These are phyloP conservation scores for Cylas formicarius DNA, from an alignment of 1,140 invertebrate genomes.

Conservation along the genomic window DNA sequence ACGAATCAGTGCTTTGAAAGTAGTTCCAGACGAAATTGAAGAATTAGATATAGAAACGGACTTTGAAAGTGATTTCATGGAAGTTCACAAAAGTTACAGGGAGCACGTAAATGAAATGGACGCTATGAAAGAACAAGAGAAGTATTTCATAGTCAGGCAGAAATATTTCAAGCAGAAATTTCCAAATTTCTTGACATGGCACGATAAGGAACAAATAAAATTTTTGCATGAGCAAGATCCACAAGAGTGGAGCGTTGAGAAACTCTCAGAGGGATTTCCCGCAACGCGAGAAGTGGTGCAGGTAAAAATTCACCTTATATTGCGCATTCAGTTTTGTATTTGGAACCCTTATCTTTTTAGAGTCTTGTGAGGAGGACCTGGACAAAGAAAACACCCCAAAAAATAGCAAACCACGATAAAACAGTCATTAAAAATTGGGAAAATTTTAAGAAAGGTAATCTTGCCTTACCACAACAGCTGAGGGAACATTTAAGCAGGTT, in stretches of 20 bases:
- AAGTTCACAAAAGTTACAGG: conserved; percentile 37
- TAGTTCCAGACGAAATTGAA: conserved; percentile 20
- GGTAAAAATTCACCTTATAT: conserved; percentile 26
- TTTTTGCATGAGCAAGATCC: conserved; percentile 59
- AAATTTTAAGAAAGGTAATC: conserved; percentile 48
- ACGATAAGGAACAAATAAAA: conserved; percentile 75
- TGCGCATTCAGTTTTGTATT: background rate
- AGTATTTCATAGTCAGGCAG: conserved; percentile 55
- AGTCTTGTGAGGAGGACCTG: conserved; percentile 58
- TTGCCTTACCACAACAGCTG: conserved; percentile 46
- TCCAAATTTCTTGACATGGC: conserved; percentile 71
- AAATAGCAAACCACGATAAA: conserved; percentile 56
- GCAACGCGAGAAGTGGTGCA: conserved; percentile 55
- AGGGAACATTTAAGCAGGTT: conserved; percentile 60
- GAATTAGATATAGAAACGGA: conserved; percentile 35
- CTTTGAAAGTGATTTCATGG: conserved; percentile 47
- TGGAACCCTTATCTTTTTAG: conserved; percentile 40
- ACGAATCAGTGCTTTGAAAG: conserved; percentile 6
- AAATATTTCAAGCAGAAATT: conserved; percentile 67
- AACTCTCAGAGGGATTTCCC: conserved; percentile 72
- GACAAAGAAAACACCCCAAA: conserved; percentile 48
- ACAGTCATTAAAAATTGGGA: conserved; percentile 61
- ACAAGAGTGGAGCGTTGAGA: conserved; percentile 64
- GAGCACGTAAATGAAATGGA: conserved; percentile 41
- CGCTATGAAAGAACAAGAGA: conserved; percentile 42